These are phyloP conservation scores for Tapirus terrestris DNA, from an alignment of 2,113 vertebrate genomes.

Conservation along the genomic window DNA sequence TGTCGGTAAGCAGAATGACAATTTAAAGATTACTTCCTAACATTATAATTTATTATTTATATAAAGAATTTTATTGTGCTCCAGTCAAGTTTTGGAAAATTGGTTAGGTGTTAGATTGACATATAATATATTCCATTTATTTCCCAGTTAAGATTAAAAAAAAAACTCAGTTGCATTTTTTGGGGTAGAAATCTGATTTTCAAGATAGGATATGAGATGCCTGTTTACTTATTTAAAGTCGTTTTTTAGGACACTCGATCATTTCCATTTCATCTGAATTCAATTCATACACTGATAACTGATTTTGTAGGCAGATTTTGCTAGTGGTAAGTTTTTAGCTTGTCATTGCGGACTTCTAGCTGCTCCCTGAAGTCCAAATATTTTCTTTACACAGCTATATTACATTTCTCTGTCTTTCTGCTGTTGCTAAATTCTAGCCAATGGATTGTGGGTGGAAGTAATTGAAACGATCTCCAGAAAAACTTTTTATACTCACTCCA, in stretches of 20 bases:
- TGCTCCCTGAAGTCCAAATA: background rate
- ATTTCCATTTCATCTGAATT: background rate
- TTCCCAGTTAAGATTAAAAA: background rate
- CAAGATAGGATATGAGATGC: background rate
- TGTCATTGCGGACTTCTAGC: background rate
- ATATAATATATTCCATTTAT: background rate
- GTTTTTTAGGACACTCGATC: background rate
- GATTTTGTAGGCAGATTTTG: background rate
- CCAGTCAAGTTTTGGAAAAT: background rate
- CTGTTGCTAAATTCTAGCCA: background rate
- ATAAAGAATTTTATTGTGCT: background rate
- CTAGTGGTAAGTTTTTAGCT: background rate
- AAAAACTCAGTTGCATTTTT: background rate
- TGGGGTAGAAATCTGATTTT: background rate
- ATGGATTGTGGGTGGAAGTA: background rate
- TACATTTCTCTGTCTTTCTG: background rate
- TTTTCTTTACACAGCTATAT: background rate
- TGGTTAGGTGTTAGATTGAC: background rate
- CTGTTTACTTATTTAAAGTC: background rate
- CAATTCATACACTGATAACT: background rate
- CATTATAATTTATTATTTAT: background rate
- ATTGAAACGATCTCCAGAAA: background rate
- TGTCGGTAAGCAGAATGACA: background rate
- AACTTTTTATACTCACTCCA: background rate
- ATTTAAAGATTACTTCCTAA: background rate